phyloP scores from a whole-genome alignment of 2,113 vertebrate genomes.

The Gopherus evgoodei region DNA sequence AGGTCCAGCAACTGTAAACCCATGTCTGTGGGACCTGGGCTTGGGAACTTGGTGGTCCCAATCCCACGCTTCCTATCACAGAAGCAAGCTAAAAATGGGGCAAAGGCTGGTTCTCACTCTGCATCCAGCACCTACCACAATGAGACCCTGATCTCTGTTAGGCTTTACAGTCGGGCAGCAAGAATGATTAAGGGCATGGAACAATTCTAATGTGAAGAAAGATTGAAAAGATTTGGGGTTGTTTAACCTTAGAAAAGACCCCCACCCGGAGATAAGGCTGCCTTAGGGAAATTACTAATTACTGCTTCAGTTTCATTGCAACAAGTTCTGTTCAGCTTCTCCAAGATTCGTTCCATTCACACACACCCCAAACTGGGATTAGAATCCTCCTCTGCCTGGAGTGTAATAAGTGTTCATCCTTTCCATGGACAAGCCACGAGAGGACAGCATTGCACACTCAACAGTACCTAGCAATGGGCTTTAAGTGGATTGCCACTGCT shows the following conservation, averaged over 20 bases:
- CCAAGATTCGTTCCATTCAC: not conserved
- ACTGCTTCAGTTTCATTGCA: not conserved
- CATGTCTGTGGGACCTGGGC: not conserved
- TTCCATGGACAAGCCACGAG: slow-evolving; percentile 12
- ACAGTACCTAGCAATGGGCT: not conserved
- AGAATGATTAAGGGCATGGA: not conserved
- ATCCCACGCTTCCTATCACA: not conserved
- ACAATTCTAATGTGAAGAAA: not conserved
- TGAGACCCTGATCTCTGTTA: not conserved
- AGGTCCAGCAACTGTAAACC: not conserved
- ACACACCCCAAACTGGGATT: not conserved
- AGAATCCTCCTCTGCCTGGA: not conserved
- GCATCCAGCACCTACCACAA: not conserved
- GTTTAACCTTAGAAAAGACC: not conserved
- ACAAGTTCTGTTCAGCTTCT: not conserved
- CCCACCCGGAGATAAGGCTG: not conserved
- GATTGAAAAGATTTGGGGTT: not conserved
- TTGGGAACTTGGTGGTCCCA: not conserved
- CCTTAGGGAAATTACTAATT: not conserved
- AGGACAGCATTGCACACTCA: not conserved
- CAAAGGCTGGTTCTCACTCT: not conserved
- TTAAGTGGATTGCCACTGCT: not conserved
- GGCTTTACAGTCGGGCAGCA: not conserved
- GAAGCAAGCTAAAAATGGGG: not conserved
- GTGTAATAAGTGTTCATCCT: not conserved